Evolutionary conservation across 2,113 vertebrate species (phyloP).

Genomic region (Trachemys scripta): DNA sequence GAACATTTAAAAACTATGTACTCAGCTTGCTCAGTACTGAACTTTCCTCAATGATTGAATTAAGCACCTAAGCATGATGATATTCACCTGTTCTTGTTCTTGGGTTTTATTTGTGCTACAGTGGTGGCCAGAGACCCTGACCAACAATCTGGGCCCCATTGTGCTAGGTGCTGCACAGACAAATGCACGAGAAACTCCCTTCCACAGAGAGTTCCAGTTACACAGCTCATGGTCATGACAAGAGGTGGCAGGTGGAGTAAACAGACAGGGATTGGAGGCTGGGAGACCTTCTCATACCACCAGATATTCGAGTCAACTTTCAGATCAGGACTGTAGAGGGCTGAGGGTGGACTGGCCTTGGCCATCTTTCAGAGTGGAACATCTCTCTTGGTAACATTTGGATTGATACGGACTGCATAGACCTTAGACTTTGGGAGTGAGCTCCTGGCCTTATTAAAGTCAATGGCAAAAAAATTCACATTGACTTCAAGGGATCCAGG

Average conservation of each 20-base stretch:
- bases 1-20: neutral
- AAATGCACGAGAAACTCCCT: neutral
- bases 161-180: neutral
- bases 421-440: neutral
- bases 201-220: neutral
- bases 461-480: neutral
- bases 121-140: neutral
- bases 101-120: neutral
- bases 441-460: neutral
- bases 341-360: neutral
- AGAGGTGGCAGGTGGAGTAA: neutral
- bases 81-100: neutral
- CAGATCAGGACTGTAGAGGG: neutral
- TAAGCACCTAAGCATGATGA: neutral
- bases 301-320: neutral
- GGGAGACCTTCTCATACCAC: neutral
- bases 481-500: neutral
- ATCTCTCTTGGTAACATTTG: neutral
- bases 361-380: neutral
- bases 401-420: neutral
- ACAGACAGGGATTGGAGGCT: neutral
- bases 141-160: neutral
- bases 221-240: neutral
- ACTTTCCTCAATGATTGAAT: neutral
- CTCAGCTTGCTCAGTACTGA: neutral